Base-by-base conservation (phyloP, 1,140 invertebrate genomes). In the Arctopsyche grandis region DNA sequence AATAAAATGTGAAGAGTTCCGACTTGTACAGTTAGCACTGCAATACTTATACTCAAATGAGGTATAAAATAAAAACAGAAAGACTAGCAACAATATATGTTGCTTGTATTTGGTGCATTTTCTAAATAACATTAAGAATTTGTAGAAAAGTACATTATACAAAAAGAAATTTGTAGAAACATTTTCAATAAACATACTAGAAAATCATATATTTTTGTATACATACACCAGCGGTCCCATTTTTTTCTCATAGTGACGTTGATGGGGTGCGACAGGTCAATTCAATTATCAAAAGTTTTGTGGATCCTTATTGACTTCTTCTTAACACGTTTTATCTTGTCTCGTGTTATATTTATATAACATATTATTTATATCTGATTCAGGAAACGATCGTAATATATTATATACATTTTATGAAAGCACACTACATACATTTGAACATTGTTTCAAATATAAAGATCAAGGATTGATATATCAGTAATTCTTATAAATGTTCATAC, bases 141-240 rank as follows among this genome's bases (percentile, higher is more conserved):
- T 66, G 63, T 66, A 26, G 21, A 66, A 63, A 66, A 26, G 24
- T 66, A 66, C 19, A 19, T 66, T 66, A 66, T 12, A 66, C 12
- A 66, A 26, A 26, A 26, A 66, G 21, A 66, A 26, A 66, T 24
- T 10, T 66, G 63, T 66, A 66, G 63, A 66, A 66, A 66, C 29
- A 38, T 66, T 66, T 66, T 66, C 24, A 66, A 66, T 66, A 66
- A 66, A 66, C n/a, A 66, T 66, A 12, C 10, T 26, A 66, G 21
- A 29, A 66, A 66, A 66, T 66, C 24, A 66, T 66, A 22, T 66
- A 66, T 66, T 66, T 26, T 66, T 60, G 16, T 60, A 60, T 60
- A 21, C 29, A 38, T 38, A 38, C 7, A 38, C 29, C 29, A 38
- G 29, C 29, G 29, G 7, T 7, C 7, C 29, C 29, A 26, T 66